phyloP scores from a whole-genome alignment of 2,113 vertebrate species.

The Morone saxatilis region DNA sequence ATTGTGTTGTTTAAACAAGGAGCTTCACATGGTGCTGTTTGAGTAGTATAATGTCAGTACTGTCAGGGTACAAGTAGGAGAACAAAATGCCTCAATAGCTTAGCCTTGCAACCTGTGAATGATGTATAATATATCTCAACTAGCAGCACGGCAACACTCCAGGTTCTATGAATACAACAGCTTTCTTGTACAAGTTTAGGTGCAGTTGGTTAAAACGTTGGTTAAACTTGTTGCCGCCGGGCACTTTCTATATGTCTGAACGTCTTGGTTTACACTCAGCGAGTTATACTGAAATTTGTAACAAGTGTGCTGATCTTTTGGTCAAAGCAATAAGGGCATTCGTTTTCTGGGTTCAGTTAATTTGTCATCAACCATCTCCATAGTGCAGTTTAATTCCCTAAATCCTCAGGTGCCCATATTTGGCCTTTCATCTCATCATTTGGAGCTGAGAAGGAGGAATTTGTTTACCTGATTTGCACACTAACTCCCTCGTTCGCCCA shows the following conservation, averaged over 20 bases:
- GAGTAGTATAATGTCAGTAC: conserved; percentile 26
- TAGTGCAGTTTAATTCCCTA: not conserved
- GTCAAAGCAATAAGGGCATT: conserved; percentile 39
- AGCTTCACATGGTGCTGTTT: conserved; percentile 3
- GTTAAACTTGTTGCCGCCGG: not conserved
- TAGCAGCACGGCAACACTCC: not conserved
- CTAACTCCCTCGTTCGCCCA: conserved; percentile 3
- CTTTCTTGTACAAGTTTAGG: not conserved
- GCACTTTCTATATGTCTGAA: not conserved
- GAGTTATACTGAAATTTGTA: conserved; percentile 5
- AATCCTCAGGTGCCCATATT: conserved; percentile 28
- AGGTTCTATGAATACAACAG: not conserved
- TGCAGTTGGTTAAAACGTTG: not conserved
- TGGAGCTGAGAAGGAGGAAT: not conserved
- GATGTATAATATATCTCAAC: not conserved
- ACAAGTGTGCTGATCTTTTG: conserved; percentile 9
- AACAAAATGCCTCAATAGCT: not conserved
- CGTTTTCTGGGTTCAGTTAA: conserved; percentile 20
- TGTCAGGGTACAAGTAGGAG: not conserved
- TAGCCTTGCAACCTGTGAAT: not conserved
- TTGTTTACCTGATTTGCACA: conserved; percentile 34
- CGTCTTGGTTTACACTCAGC: not conserved
- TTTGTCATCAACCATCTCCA: conserved; percentile 8
- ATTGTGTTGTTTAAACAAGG: conserved; percentile 21
- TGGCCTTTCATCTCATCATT: conserved; percentile 30